A percentile compares a stretch with the other conserved stretches of the same genome.
phyloP scores from a whole-genome alignment of 2,888 invertebrate genomes.

The Eupeodes latifasciatus region DNA sequence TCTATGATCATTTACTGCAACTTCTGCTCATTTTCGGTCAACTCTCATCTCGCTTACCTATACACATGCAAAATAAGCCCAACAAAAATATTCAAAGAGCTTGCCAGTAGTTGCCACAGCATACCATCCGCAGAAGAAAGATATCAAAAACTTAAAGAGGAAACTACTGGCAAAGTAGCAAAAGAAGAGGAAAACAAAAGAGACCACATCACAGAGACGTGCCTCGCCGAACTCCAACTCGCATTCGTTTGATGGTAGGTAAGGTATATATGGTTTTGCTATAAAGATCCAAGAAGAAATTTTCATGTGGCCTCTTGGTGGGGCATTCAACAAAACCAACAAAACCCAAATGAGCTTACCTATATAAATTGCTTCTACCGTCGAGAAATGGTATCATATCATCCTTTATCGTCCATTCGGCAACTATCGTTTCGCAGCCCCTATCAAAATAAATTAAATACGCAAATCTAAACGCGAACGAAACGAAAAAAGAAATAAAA shows the following conservation, averaged over 20 bases:
- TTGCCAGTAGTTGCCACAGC: background rate
- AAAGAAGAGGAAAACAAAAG: slow-evolving; percentile 67
- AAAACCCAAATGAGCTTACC: slow-evolving; percentile 81
- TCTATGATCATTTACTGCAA: slow-evolving; percentile 7
- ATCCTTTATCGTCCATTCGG: slow-evolving; percentile 84
- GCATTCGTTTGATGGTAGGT: background rate
- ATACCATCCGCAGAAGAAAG: background rate
- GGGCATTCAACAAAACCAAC: slow-evolving; percentile 77
- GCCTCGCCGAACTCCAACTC: slow-evolving; percentile 61
- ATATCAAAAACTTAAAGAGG: slow-evolving; percentile 52
- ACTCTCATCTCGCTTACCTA: slow-evolving; percentile 22
- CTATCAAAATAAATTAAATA: slow-evolving; percentile 43
- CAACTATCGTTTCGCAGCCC: slow-evolving; percentile 80
- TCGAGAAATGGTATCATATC: slow-evolving; percentile 85
- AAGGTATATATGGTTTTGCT: slow-evolving; percentile 40
- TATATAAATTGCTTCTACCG: slow-evolving; percentile 84
- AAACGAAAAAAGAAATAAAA: slow-evolving; percentile 70
- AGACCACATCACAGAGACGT: slow-evolving; percentile 72
- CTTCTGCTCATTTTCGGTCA: slow-evolving; percentile 37
- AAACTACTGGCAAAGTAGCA: slow-evolving; percentile 37
- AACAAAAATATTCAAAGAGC: slow-evolving; percentile 34
- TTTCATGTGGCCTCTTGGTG: slow-evolving; percentile 69
- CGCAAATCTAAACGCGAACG: slow-evolving; percentile 68
- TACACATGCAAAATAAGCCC: slow-evolving; percentile 66
- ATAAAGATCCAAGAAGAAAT: slow-evolving; percentile 72